Base-by-base conservation (phyloP, 2,888 invertebrate species). In the Phortica magna region DNA sequence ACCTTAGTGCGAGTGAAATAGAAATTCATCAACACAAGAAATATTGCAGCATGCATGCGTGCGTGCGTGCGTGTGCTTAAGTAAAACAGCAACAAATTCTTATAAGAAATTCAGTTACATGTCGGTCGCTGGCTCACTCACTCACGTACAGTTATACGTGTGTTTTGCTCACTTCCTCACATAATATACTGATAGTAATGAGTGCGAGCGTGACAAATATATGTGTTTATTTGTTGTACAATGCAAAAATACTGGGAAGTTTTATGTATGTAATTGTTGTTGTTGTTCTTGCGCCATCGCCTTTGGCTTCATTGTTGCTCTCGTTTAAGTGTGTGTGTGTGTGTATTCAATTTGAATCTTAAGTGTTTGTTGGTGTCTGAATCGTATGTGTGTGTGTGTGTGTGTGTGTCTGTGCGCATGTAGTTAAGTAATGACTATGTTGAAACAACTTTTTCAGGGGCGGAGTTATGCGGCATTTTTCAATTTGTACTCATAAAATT, bases 401-500 rank as follows among this genome's bases (percentile, higher is more conserved):
- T 73, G 65, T 74, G 74, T 64, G 22, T 70, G 70, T 75, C 73
- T 22, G 42, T 64, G 7, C 31, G 22, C n/a, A 59, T 73, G 17
- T 73, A 19, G 12, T 48, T 65, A 55, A 55, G 74, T 65, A 59
- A 73, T 57, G 65, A 72, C 41, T 53, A 55, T 55, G 72, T 75
- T 75, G 70, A 17, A 61, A 19, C 72, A 64, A 76, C 77, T 78
- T 79, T 77, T 19, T 19, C 70, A 71, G 70, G 31, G 73, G 57
- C 74, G 77, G 91, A 90, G 91, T 90, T 88, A 89, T 87, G 84
- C 83, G 80, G 83, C 82, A 83, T 87, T 88, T 88, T 89, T 89
- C 89, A 90, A 90, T 91, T 91, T 89, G 83, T 84, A 80, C 85
- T 83, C 86, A 88, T 90, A 89, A 91, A 89, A 88, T 89, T 90